Evolutionary conservation across 2,113 vertebrate genomes (phyloP).

Genomic region (Alaudala cheleensis): DNA sequence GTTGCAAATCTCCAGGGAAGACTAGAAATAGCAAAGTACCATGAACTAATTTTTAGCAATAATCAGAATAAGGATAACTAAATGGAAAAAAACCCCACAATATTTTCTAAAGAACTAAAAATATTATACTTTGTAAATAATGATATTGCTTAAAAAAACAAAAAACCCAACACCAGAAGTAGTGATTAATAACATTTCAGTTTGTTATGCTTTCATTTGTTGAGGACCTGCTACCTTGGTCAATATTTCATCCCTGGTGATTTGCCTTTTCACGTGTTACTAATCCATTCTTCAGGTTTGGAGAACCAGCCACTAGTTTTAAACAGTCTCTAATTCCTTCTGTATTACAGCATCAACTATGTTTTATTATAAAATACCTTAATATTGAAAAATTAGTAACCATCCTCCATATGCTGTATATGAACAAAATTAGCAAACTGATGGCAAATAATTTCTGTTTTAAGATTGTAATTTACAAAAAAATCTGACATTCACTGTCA

Average conservation of each 20-base stretch:
- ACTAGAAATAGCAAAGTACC: background rate
- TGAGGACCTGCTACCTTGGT: background rate
- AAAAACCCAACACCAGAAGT: background rate
- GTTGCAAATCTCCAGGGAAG: conserved; percentile 29
- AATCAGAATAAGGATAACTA: conserved; percentile 6
- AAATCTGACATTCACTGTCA: background rate
- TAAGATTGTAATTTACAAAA: conserved; percentile 14
- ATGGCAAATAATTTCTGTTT: conserved; percentile 23
- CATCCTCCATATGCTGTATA: conserved; percentile 10
- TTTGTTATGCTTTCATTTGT: conserved; percentile 18
- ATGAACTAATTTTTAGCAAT: background rate
- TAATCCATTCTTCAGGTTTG: conserved; percentile 17
- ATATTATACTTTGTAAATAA: background rate
- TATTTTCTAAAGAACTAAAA: background rate
- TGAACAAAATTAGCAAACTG: background rate
- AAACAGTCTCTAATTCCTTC: conserved; percentile 5
- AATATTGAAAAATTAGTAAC: conserved; percentile 21
- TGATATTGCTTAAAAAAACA: background rate
- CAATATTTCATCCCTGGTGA: conserved; percentile 29
- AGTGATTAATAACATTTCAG: conserved; percentile 34
- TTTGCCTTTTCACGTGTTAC: conserved; percentile 15
- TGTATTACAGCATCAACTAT: background rate
- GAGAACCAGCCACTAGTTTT: background rate
- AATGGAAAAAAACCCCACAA: background rate
- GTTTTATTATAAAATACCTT: background rate